phyloP scores from a whole-genome alignment of 1,140 invertebrate genomes.

The Cephus cinctus region DNA sequence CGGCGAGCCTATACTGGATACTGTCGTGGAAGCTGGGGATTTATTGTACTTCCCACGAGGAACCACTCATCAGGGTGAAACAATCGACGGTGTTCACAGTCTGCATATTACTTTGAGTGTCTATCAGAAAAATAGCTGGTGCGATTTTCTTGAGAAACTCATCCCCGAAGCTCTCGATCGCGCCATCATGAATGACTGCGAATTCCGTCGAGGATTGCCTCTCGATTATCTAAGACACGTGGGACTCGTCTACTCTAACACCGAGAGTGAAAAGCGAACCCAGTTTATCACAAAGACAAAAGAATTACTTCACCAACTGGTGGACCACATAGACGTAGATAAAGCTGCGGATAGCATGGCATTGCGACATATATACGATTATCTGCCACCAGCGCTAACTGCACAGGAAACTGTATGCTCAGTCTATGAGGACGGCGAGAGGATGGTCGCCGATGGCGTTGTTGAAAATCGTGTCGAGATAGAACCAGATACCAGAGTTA shows the following conservation, averaged over 20 bases:
- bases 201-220: conserved; percentile 80
- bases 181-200: conserved; percentile 69
- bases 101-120: conserved; percentile 91
- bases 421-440: conserved; percentile 67
- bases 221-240: conserved; percentile 72
- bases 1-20: conserved; percentile 79
- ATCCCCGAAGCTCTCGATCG: conserved; percentile 73
- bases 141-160: conserved; percentile 82
- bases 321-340: conserved; percentile 73
- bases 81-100: conserved; percentile 76
- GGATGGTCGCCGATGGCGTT: conserved; percentile 64
- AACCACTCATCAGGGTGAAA: conserved; percentile 87
- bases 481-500: conserved; percentile 66
- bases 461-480: conserved; percentile 67
- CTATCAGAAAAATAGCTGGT: conserved; percentile 89
- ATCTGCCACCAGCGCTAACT: conserved; percentile 78
- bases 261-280: conserved; percentile 51
- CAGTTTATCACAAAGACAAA: conserved; percentile 63
- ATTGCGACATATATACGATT: conserved; percentile 80
- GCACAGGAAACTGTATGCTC: conserved; percentile 67
- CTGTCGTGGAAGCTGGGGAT: conserved; percentile 82
- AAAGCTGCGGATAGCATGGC: conserved; percentile 82
- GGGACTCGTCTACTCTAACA: conserved; percentile 63
- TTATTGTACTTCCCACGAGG: conserved; percentile 91
- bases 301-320: conserved; percentile 63